These are phyloP conservation scores for Puffinus mauretanicus DNA, from an alignment of 2,113 vertebrate genomes.

Conservation along the genomic window DNA sequence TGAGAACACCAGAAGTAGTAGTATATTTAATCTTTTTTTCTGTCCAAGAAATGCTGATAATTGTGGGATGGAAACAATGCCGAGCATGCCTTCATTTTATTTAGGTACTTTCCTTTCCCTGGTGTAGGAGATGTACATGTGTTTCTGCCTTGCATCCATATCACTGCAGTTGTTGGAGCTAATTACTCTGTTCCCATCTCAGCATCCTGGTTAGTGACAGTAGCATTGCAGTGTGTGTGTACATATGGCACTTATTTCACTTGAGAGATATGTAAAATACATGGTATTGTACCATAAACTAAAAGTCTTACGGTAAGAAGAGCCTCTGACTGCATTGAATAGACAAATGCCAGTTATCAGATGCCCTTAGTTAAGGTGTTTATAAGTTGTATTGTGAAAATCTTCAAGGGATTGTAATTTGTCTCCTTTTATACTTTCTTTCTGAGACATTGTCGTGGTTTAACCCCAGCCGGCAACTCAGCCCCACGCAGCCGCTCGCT, in stretches of 20 bases:
- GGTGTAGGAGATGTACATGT: neutral
- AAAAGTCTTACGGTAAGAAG: neutral
- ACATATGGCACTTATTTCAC: neutral
- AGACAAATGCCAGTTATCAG: neutral
- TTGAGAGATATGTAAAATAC: neutral
- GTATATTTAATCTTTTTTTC: neutral
- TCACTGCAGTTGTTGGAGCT: neutral
- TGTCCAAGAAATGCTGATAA: neutral
- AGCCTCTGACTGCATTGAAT: neutral
- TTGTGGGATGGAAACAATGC: neutral
- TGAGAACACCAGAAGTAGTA: neutral
- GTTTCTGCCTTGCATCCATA: neutral
- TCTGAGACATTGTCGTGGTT: neutral
- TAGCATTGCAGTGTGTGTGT: neutral
- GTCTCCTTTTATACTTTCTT: neutral
- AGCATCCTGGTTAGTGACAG: neutral
- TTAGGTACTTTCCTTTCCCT: neutral
- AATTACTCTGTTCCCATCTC: neutral
- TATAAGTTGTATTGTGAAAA: neutral
- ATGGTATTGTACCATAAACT: neutral
- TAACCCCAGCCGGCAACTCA: too few relatives aligned
- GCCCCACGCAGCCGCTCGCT: too few relatives aligned
- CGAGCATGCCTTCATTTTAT: neutral
- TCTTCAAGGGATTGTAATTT: neutral
- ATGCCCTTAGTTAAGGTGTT: neutral